A percentile compares a stretch with the other conserved stretches of the same genome.
These are phyloP conservation scores for Planiliza haematocheilus DNA, from an alignment of 2,113 vertebrate genomes.

Conservation along the genomic window DNA sequence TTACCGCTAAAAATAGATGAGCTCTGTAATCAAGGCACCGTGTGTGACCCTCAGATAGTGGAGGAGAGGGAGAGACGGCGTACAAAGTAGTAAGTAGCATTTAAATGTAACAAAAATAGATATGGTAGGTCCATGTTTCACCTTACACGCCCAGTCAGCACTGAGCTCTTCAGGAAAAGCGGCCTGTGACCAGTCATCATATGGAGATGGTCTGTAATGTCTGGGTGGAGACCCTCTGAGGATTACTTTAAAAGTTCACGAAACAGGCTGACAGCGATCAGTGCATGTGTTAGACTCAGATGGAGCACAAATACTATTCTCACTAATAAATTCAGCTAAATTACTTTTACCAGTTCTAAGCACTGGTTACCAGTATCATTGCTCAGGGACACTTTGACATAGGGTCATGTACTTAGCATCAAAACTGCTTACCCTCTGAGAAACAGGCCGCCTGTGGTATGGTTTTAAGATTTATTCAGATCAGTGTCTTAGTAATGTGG, in stretches of 20 bases:
- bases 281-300: no score
- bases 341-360: no score
- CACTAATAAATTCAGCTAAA: no score
- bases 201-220: background rate
- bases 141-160: slow-evolving; percentile 47
- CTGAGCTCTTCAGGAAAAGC: background rate
- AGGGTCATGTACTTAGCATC: no score
- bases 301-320: no score
- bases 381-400: no score
- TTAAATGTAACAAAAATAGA: slow-evolving; percentile 60
- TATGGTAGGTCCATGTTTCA: slow-evolving; percentile 46
- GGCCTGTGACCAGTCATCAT: slow-evolving; percentile 2
- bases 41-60: slow-evolving; percentile 29
- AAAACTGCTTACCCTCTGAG: no score
- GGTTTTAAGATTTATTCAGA: no score
- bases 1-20: slow-evolving; percentile 53
- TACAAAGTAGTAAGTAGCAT: slow-evolving; percentile 32
- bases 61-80: background rate
- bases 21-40: slow-evolving; percentile 64
- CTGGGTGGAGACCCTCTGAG: slow-evolving; percentile 9
- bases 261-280: background rate
- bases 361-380: no score
- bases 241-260: background rate
- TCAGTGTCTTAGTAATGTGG: no score
- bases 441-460: no score